phyloP scores from a whole-genome alignment of 2,113 vertebrate genomes.

The Burhinus bistriatus region DNA sequence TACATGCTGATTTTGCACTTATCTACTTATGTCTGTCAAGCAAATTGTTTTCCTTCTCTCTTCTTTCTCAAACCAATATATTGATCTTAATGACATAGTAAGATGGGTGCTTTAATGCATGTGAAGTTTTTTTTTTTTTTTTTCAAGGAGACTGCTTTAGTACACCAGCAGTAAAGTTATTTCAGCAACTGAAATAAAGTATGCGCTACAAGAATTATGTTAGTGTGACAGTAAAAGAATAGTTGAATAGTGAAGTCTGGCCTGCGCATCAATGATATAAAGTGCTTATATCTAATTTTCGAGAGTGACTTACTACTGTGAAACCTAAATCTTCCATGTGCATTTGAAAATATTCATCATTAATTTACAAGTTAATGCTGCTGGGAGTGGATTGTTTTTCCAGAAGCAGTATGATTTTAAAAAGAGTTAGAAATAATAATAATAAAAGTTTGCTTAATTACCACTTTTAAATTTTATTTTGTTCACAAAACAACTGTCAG shows the following conservation, averaged over 20 bases:
- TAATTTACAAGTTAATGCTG: background rate
- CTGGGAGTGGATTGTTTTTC: background rate
- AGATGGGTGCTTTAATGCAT: background rate
- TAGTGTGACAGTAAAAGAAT: background rate
- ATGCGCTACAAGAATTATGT: background rate
- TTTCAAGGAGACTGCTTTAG: background rate
- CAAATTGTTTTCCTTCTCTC: background rate
- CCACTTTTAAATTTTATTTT: background rate
- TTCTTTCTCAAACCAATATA: background rate
- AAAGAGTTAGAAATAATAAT: background rate
- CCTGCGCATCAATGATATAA: background rate
- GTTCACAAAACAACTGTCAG: background rate
- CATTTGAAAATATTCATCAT: background rate
- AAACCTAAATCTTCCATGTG: background rate
- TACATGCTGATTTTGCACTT: slow-evolving; percentile 7
- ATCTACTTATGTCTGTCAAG: background rate
- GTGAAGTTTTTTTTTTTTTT: background rate
- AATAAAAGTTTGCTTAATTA: background rate
- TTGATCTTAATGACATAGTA: background rate
- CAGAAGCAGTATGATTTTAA: background rate
- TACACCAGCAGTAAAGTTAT: background rate
- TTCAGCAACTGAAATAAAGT: background rate
- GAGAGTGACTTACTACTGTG: background rate
- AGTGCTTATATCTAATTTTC: background rate
- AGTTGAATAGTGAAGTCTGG: background rate